A percentile compares a stretch with the other conserved stretches of the same genome.
Evolutionary conservation across 2,888 invertebrate species (phyloP).

Genomic region (Linnaemya vulpina): DNA sequence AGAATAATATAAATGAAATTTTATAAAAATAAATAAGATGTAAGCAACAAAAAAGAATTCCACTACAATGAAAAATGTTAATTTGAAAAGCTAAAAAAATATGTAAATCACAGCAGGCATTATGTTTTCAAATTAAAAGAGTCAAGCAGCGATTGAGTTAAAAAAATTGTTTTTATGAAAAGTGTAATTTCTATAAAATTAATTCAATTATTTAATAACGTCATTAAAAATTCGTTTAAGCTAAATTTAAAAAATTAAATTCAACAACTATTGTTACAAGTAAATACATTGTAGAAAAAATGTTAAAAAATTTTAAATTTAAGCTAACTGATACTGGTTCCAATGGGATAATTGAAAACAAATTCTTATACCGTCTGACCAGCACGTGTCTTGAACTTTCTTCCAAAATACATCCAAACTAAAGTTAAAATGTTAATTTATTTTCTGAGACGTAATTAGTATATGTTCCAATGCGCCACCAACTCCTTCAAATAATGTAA

Average conservation of each 20-base stretch:
- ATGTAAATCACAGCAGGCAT: slow-evolving; percentile 45
- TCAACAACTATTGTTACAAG: not conserved
- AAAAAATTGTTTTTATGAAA: not conserved
- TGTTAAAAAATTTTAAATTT: no score
- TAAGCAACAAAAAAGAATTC: no score
- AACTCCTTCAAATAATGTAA: not conserved
- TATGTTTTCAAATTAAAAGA: slow-evolving; percentile 10
- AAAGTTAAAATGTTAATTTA: no score
- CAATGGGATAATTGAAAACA: no score
- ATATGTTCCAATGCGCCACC: not conserved
- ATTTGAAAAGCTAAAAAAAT: not conserved
- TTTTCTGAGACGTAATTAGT: no score
- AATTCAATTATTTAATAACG: not conserved
- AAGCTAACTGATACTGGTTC: no score
- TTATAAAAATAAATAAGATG: slow-evolving; percentile 9
- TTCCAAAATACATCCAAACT: no score
- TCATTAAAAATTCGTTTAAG: no score
- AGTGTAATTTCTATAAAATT: not conserved
- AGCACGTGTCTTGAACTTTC: no score
- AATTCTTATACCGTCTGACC: no score
- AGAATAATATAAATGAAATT: slow-evolving; percentile 28
- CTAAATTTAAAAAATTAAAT: not conserved
- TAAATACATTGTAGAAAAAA: not conserved
- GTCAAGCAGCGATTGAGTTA: not conserved
- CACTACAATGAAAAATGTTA: not conserved